Base-by-base conservation (phyloP, 1,140 invertebrate species). In the Musca vetustissima region DNA sequence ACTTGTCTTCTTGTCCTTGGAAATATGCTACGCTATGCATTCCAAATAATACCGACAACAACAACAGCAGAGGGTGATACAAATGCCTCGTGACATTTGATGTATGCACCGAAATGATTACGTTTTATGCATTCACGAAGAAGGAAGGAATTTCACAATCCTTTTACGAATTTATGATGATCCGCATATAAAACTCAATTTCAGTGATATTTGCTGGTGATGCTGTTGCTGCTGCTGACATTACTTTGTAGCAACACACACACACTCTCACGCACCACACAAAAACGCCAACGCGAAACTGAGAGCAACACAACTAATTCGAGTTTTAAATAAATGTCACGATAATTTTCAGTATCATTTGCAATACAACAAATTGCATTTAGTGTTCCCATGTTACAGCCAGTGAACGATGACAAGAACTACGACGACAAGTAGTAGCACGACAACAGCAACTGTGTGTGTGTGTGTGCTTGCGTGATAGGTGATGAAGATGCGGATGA, bases 341-440 rank as follows among this genome's bases (percentile, higher is more conserved):
- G 57, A 61, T 61, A 61, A 61, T 61, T 61, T 61, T 61, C 57
- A 61, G 57, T 61, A 61, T 61, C 57, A 61, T 61, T 61, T 61
- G 28, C 57, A 61, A 61, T 61, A 61, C 57, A 61, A 61, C 57
- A 61, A 61, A 61, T 61, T 61, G 57, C 57, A 61, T 61, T 61
- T 61, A 61, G 57, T 61, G 57, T 61, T 61, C 57, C 57, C 57
- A 61, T 61, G 57, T 43, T 43, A 43, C 36, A 43, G n/a, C n/a
- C n/a, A n/a, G 11, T 43, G 36, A 43, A 43, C 36, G 36, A 43
- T 43, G 36, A 43, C 36, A 43, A 43, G 36, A 13, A 43, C 7
- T 43, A 13, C 36, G 36, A 61, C 36, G n/a, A n/a, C n/a, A n/a
- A n/a, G n/a, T n/a, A n/a, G n/a, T n/a, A n/a, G n/a, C n/a, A n/a